Conservation (phyloP, 2,797 vertebrate species). For the Jordanella pulchra region DNA sequence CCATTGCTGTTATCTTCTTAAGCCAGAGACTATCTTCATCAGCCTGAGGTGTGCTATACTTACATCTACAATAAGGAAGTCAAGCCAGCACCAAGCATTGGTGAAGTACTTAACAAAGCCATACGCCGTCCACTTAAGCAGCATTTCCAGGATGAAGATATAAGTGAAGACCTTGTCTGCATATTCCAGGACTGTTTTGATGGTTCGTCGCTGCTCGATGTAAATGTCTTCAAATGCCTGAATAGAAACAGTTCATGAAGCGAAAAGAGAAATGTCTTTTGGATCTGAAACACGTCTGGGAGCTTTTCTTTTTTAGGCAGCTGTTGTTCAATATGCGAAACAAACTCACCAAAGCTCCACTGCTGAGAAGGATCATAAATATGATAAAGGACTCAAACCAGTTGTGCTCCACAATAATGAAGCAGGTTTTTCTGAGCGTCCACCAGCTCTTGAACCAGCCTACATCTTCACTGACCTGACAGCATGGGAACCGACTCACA, state of each 20-base stretch:
- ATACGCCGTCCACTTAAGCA: slow-evolving; percentile 98
- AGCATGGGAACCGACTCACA: slow-evolving; percentile 91
- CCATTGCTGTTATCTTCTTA: not conserved
- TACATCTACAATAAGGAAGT: slow-evolving; percentile 98
- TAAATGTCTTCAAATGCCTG: slow-evolving; percentile 98
- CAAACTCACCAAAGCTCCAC: slow-evolving; percentile 92
- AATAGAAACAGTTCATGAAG: not conserved
- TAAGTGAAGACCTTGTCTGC: slow-evolving; percentile 99
- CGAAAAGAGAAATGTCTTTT: not conserved
- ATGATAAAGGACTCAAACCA: slow-evolving; percentile 99
- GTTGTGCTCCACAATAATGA: slow-evolving; percentile 97
- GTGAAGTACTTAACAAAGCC: slow-evolving; percentile 98
- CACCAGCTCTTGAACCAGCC: slow-evolving; percentile 91
- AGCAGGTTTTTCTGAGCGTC: slow-evolving; percentile 96
- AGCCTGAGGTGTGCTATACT: slow-evolving; percentile 64
- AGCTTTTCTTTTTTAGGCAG: too few relatives aligned
- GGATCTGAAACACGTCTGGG: not conserved
- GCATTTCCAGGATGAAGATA: slow-evolving; percentile 97
- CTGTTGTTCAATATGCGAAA: too few relatives aligned
- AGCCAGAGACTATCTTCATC: not conserved
- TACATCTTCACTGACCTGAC: slow-evolving; percentile 89
- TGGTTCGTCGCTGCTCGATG: slow-evolving; percentile 90
- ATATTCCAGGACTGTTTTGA: slow-evolving; percentile 94
- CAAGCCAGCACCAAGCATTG: slow-evolving; percentile 99
- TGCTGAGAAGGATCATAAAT: slow-evolving; percentile 99